Evolutionary conservation across 2,797 vertebrate genomes (phyloP).

Genomic region (Phalanger gymnotis): DNA sequence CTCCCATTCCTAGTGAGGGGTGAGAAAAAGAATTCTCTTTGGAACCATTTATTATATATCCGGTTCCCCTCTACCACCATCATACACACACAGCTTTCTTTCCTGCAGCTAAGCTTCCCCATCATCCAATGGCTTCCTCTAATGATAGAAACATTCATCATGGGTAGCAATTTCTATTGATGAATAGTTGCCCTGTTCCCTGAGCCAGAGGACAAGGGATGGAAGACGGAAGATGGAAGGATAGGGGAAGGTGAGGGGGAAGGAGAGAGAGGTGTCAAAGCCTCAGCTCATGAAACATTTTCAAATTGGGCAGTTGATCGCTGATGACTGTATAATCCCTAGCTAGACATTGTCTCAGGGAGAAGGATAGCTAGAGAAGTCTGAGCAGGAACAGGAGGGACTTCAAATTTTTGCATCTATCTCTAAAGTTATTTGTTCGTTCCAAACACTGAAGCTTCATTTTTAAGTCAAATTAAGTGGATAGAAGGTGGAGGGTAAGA

Average conservation of each 20-base stretch:
- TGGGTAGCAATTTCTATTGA: not conserved
- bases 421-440: slow-evolving; percentile 25
- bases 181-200: slow-evolving; percentile 3
- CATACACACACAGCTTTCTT: not conserved
- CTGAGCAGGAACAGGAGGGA: not conserved
- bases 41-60: not conserved
- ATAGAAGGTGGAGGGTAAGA: slow-evolving; percentile 27
- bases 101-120: not conserved
- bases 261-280: not conserved
- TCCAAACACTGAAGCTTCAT: slow-evolving; percentile 38
- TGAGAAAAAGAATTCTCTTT: not conserved
- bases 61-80: not conserved
- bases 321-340: slow-evolving; percentile 20
- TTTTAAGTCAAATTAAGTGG: not conserved
- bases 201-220: not conserved
- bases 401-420: not conserved
- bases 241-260: not conserved
- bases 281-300: slow-evolving; percentile 19
- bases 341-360: slow-evolving; percentile 7
- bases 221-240: not conserved
- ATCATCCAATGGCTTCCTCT: not conserved
- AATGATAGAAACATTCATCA: slow-evolving; percentile 29
- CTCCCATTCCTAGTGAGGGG: not conserved
- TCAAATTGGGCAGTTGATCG: slow-evolving; percentile 30
- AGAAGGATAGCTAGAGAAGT: not conserved